Base-by-base conservation (phyloP, 2,888 invertebrate species). In the Xanthorhoe spadicearia region DNA sequence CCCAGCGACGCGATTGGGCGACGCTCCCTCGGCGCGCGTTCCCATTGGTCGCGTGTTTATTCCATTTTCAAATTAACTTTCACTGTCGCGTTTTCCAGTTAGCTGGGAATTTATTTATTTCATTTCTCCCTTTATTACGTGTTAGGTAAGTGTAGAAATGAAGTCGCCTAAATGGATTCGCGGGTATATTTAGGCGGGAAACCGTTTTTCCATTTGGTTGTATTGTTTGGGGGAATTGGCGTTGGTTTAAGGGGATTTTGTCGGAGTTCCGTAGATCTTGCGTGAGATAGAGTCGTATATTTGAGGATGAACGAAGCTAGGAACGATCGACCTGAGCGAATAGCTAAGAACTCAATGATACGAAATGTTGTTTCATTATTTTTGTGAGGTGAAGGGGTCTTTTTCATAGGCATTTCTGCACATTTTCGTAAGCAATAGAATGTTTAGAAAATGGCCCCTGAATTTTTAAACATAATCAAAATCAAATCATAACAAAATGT, bases 1-100 rank as follows among this genome's bases (percentile, higher is more conserved):
- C 86, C 83, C 78, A 70, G 78, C 79, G 76, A 75, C 73, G 77
- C 79, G 80, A 92, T 92, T 92, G 91, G 92, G 70, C 82, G 82
- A 68, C 79, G 78, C 82, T 84, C 87, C 91, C 89, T 77, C 76
- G 86, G 79, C 86, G 81, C 77, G 77, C 75, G 73, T 69, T 83
- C 78, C 86, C 81, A 92, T 93, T 92, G 93, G 92, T 80, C 80
- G 85, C 74, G 73, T 87, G 87, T 87, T 92, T 90, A 92, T 93
- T 88, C 90, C 92, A 91, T 92, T 93, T 93, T 92, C 91, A 91
- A 92, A 93, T 93, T 92, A 91, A 92, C 91, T 93, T 90, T 92
- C 92, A 86, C 90, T 88, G 88, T 87, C 87, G 70, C 65, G 72
- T 49, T 74, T 74, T 66, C 71, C 67, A 71, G 68, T 70, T 70